These are phyloP conservation scores for Netelia inedita DNA, from an alignment of 2,888 invertebrate species.

Conservation along the genomic window DNA sequence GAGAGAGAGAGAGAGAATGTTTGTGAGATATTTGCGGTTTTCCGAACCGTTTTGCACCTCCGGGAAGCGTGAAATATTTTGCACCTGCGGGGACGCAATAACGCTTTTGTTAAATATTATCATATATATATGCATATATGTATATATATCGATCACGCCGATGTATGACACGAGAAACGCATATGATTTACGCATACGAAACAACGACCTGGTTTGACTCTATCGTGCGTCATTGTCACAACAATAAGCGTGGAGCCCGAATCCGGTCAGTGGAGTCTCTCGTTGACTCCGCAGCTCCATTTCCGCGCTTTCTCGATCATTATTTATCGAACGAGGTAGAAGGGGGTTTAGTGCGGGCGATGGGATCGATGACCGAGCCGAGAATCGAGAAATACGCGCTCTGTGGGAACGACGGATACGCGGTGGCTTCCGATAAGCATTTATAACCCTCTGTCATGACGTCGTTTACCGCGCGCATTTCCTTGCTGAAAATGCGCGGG, in stretches of 20 bases:
- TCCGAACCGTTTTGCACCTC: slow-evolving; percentile 65
- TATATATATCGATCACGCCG: slow-evolving; percentile 46
- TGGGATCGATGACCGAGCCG: slow-evolving; percentile 58
- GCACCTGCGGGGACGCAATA: slow-evolving; percentile 73
- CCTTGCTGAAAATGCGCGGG: slow-evolving; percentile 35
- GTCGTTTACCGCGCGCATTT: slow-evolving; percentile 49
- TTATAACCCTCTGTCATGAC: slow-evolving; percentile 55
- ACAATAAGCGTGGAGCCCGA: slow-evolving; percentile 51
- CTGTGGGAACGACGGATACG: slow-evolving; percentile 50
- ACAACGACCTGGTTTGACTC: slow-evolving; percentile 57
- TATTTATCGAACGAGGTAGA: slow-evolving; percentile 51
- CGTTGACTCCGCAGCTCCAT: slow-evolving; percentile 31
- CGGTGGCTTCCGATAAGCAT: slow-evolving; percentile 52
- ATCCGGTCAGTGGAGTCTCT: slow-evolving; percentile 44
- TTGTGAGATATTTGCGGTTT: slow-evolving; percentile 67
- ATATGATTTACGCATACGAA: slow-evolving; percentile 73
- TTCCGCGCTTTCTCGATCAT: slow-evolving; percentile 51
- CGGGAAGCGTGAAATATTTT: slow-evolving; percentile 75
- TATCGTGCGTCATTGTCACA: slow-evolving; percentile 75
- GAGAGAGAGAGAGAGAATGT: slow-evolving; percentile 32
- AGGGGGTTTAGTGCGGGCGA: neutral
- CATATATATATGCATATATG: slow-evolving; percentile 48
- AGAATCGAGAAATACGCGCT: slow-evolving; percentile 53
- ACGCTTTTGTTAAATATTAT: slow-evolving; percentile 74
- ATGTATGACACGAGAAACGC: slow-evolving; percentile 47